Evolutionary conservation across 2,113 vertebrate species (phyloP), one percentile per base, ranked within the genome.

Genomic region (Antechinus flavipes): DNA sequence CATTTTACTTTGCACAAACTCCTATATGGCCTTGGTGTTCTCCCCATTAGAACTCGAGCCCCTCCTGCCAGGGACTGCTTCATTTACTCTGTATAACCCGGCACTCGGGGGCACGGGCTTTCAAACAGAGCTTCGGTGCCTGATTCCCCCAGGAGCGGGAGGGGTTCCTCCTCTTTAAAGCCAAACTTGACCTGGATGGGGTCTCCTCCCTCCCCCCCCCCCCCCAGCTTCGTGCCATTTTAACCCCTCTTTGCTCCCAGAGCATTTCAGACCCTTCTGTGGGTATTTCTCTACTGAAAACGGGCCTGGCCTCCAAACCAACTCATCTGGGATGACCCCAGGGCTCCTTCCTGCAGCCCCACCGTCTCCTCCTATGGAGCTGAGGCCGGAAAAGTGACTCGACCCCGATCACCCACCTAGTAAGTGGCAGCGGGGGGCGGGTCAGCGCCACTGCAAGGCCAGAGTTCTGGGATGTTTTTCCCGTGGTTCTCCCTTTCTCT

Each of bases 11-110:
- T 84, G 68, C 68, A 84, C 1, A 84, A 6, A 23, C n/a, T 84
- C 35, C 42, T 23, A 16, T 8, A 2, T n/a, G n/a, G 19, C 68
- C 7, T 2, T 42, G 68, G 35, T 8, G n/a, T 8, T 2, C 68
- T 8, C n/a, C 35, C 0, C 7, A n/a, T n/a, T 0, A 42, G 35
- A 8, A 84, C 6, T 9, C 1, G 8, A 27, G 56, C 25, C 8
- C 56, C 56, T 27, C 26, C 42, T 1, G 16, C n/a, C 68, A 84
- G 30, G 61, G 12, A n/a, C 16, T n/a, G 35, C 14, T 76, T n/a
- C 35, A 19, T 84, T 84, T 35, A 5, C 30, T n/a, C 30, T 68
- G 61, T 35, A 4, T 16, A 4, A 4, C 50, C 50, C 0, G 50
- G 50, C 50, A 50, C 50, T 50, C 3, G 50, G 7, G 49, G 49